phyloP scores from a whole-genome alignment of 2,113 vertebrate genomes.

The Spermophilus dauricus region DNA sequence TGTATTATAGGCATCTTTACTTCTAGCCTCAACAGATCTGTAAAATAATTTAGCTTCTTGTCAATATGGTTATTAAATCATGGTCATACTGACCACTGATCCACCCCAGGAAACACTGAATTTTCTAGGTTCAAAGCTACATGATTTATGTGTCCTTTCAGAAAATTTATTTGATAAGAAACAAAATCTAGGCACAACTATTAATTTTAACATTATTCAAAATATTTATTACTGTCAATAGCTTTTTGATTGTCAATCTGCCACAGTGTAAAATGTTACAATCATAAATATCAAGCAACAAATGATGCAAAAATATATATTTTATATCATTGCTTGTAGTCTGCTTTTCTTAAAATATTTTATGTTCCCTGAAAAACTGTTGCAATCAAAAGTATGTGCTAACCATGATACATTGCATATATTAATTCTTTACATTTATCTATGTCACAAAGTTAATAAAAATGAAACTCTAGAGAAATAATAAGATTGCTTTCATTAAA shows the following conservation, averaged over 20 bases:
- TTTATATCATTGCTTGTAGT: slow-evolving; percentile 6
- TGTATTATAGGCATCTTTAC: slow-evolving; percentile 63
- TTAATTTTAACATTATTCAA: slow-evolving; percentile 35
- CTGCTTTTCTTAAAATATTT: slow-evolving; percentile 31
- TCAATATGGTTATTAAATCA: slow-evolving; percentile 77
- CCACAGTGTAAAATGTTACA: neutral
- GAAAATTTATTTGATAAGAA: slow-evolving; percentile 65
- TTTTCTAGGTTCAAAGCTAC: slow-evolving; percentile 60
- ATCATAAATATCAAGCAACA: slow-evolving; percentile 52
- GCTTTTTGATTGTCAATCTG: neutral
- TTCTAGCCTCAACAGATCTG: slow-evolving; percentile 70
- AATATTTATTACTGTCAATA: slow-evolving; percentile 28
- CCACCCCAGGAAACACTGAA: slow-evolving; percentile 50
- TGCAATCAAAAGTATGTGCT: slow-evolving; percentile 29
- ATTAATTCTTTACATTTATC: slow-evolving; percentile 71
- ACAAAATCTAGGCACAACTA: slow-evolving; percentile 6
- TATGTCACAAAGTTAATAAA: slow-evolving; percentile 72
- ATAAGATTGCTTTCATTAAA: slow-evolving; percentile 72
- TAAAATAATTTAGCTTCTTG: slow-evolving; percentile 80
- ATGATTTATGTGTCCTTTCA: slow-evolving; percentile 36
- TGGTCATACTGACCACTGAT: neutral
- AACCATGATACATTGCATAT: slow-evolving; percentile 8
- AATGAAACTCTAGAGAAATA: slow-evolving; percentile 72
- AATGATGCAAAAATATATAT: neutral
- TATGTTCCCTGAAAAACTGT: slow-evolving; percentile 56